phyloP scores from a whole-genome alignment of 2,888 invertebrate species.

The Hartigia nigra region DNA sequence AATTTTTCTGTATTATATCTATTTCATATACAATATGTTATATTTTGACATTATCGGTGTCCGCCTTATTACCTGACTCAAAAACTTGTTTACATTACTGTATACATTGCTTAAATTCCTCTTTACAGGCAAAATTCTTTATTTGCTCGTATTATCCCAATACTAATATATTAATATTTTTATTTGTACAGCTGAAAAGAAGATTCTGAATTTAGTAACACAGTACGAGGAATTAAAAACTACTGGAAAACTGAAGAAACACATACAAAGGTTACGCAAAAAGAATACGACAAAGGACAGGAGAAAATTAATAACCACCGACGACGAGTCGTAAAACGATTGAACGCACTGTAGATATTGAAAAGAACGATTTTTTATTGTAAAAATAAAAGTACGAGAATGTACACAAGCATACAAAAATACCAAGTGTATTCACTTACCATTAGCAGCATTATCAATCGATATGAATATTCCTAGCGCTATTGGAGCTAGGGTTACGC shows the following conservation, averaged over 20 bases:
- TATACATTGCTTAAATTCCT: constrained; percentile 19
- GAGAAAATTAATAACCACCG: constrained; percentile 34
- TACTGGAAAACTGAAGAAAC: constrained; percentile 81
- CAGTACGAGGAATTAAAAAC: constrained; percentile 86
- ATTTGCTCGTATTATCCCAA: constrained; percentile 19
- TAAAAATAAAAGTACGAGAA: background rate
- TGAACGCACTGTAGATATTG: background rate
- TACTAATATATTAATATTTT: constrained; percentile 10
- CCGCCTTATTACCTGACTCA: background rate
- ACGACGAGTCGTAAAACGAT: background rate
- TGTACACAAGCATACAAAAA: background rate
- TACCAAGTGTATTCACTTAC: background rate
- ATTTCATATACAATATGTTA: too few species aligned
- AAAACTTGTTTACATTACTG: constrained; percentile 15
- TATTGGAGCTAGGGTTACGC: background rate
- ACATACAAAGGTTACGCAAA: constrained; percentile 83
- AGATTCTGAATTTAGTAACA: constrained; percentile 78
- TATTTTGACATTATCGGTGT: background rate
- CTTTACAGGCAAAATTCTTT: background rate
- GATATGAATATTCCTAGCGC: background rate
- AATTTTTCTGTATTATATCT: background rate
- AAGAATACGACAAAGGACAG: constrained; percentile 70
- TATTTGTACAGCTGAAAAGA: constrained; percentile 78
- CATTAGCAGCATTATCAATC: background rate
- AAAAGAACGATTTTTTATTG: background rate